Evolutionary conservation across 2,888 invertebrate genomes (phyloP).

Genomic region (Tetragonisca angustula): DNA sequence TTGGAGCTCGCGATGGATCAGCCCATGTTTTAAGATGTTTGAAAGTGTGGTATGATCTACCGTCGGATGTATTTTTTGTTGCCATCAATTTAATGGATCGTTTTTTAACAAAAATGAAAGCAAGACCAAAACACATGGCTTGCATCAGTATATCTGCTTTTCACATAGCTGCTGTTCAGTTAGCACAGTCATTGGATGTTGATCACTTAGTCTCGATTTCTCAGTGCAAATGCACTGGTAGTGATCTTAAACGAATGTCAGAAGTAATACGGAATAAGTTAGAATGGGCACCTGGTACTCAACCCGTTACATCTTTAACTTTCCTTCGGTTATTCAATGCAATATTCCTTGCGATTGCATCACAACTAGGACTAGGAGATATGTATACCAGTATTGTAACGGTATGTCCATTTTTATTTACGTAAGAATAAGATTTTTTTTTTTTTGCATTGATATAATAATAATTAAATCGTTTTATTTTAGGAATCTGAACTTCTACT

Average conservation of each 20-base stretch:
- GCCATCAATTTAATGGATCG: conserved; percentile 92
- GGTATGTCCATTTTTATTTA: conserved; percentile 76
- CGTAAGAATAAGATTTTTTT: neutral
- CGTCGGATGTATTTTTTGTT: conserved; percentile 91
- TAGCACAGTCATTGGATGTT: conserved; percentile 86
- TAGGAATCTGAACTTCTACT: conserved; percentile 88
- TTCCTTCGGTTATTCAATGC: conserved; percentile 89
- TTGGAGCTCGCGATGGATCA: conserved; percentile 91
- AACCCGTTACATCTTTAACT: conserved; percentile 88
- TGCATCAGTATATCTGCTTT: conserved; percentile 95
- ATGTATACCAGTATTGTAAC: conserved; percentile 85
- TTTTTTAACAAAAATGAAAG: conserved; percentile 93
- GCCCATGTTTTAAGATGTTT: conserved; percentile 92
- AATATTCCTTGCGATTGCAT: conserved; percentile 86
- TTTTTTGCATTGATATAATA: neutral
- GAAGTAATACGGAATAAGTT: conserved; percentile 92
- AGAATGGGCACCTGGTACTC: conserved; percentile 86
- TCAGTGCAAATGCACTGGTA: conserved; percentile 92
- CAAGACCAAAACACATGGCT: conserved; percentile 92
- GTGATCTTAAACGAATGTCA: conserved; percentile 95
- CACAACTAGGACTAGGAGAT: conserved; percentile 85
- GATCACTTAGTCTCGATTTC: conserved; percentile 89
- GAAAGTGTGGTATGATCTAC: conserved; percentile 94
- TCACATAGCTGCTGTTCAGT: conserved; percentile 91
- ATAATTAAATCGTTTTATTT: conserved; percentile 12